Conservation (phyloP, 2,888 invertebrate species). For the Tridacna crocea region DNA sequence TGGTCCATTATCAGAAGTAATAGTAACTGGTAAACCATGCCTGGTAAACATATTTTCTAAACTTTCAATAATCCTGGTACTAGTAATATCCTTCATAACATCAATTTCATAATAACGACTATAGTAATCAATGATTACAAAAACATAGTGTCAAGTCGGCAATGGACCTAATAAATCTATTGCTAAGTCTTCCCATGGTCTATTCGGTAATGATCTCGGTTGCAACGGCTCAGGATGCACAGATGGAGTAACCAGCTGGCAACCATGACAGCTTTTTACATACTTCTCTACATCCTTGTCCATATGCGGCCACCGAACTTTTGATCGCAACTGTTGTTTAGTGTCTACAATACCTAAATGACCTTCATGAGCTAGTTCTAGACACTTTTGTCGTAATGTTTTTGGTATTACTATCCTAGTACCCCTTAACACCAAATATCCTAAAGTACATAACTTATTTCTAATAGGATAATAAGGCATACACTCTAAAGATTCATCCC, state of each 20-base stretch:
- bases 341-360: constrained; percentile 29
- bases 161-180: constrained; percentile 41
- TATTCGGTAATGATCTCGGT: constrained; percentile 39
- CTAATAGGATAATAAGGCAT: constrained; percentile 30
- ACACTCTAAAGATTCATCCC: constrained; percentile 14
- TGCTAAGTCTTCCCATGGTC: constrained; percentile 48
- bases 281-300: constrained; percentile 42
- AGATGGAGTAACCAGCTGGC: constrained; percentile 41
- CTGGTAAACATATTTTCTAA: constrained; percentile 18
- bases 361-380: constrained; percentile 21
- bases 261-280: constrained; percentile 55
- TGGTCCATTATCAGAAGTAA: constrained; percentile 45
- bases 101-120: constrained; percentile 23
- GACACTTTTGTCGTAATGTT: neutral
- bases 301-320: constrained; percentile 36
- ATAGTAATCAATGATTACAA: constrained; percentile 32
- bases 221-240: constrained; percentile 45
- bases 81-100: constrained; percentile 20
- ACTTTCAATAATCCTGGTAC: constrained; percentile 5
- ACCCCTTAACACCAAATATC: constrained; percentile 22
- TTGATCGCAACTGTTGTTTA: constrained; percentile 1
- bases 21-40: constrained; percentile 30
- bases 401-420: constrained; percentile 27
- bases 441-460: constrained; percentile 29
- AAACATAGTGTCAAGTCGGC: constrained; percentile 24